Conservation (phyloP, 2,113 vertebrate genomes). For the Theristicus caerulescens region DNA sequence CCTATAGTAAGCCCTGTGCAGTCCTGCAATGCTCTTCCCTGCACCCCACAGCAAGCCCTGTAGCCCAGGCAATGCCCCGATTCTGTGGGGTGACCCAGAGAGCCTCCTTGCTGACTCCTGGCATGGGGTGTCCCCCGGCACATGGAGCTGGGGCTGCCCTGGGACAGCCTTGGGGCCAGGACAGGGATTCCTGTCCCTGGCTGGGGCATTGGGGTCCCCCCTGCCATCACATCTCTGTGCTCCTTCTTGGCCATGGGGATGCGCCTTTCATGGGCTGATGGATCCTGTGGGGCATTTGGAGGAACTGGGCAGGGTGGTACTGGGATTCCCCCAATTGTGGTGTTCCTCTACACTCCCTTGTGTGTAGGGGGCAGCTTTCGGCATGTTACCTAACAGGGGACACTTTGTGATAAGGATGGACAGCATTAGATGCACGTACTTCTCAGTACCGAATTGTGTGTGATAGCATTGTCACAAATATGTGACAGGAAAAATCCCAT, state of each 20-base stretch:
- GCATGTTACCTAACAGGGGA: neutral
- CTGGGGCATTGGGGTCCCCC: neutral
- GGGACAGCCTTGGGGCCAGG: too few relatives aligned
- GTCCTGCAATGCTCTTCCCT: neutral
- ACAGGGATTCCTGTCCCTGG: neutral
- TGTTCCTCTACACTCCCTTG: neutral
- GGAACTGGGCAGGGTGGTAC: neutral
- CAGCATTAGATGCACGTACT: neutral
- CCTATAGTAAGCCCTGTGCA: neutral
- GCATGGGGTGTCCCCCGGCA: neutral
- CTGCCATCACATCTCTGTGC: neutral
- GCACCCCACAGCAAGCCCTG: neutral
- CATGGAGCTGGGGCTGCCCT: neutral
- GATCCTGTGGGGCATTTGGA: neutral
- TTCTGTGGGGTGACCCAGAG: neutral
- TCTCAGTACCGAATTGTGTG: neutral
- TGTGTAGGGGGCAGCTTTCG: neutral
- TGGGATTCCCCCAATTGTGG: accelerated
- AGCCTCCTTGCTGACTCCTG: neutral
- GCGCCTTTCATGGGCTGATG: neutral
- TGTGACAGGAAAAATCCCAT: neutral
- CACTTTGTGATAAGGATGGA: neutral
- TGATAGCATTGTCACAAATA: neutral
- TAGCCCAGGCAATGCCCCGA: accelerated
- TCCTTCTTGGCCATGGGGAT: neutral